Evolutionary conservation across 2,888 invertebrate species (phyloP).

Genomic region (Patella depressa): DNA sequence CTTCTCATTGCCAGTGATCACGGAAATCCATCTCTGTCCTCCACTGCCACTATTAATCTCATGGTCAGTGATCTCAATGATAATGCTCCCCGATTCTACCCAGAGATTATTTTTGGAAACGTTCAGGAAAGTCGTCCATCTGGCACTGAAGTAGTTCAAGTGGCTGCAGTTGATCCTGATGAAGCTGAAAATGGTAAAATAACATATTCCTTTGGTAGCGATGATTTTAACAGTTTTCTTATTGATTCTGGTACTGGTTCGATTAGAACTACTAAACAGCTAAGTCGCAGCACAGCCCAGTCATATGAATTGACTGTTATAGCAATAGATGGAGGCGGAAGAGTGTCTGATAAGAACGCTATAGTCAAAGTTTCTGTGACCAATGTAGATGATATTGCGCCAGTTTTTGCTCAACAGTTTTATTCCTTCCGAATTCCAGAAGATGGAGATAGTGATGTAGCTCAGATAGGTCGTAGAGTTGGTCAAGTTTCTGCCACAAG

Average conservation of each 20-base stretch:
- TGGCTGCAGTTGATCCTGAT: slow-evolving; percentile 88
- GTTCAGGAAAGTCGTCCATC: slow-evolving; percentile 76
- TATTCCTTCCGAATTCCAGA: slow-evolving; percentile 88
- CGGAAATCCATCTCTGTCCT: slow-evolving; percentile 87
- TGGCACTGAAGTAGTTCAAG: slow-evolving; percentile 81
- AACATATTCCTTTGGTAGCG: slow-evolving; percentile 75
- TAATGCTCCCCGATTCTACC: slow-evolving; percentile 92
- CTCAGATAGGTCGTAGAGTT: slow-evolving; percentile 80
- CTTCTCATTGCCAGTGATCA: slow-evolving; percentile 91
- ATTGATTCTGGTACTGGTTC: slow-evolving; percentile 85
- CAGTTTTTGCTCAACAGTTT: slow-evolving; percentile 73
- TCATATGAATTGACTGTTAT: slow-evolving; percentile 84
- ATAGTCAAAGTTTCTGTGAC: slow-evolving; percentile 55
- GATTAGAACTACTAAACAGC: slow-evolving; percentile 82
- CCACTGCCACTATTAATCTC: slow-evolving; percentile 88
- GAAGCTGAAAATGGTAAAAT: slow-evolving; percentile 86
- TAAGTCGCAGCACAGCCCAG: slow-evolving; percentile 85
- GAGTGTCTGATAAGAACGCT: slow-evolving; percentile 43
- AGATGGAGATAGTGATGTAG: slow-evolving; percentile 79
- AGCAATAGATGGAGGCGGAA: slow-evolving; percentile 75
- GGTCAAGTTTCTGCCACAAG: slow-evolving; percentile 77
- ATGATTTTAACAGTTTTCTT: slow-evolving; percentile 77
- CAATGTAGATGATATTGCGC: slow-evolving; percentile 46
- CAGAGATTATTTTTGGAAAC: slow-evolving; percentile 85
- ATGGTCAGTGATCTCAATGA: slow-evolving; percentile 91